These are phyloP conservation scores for Ophraella communa DNA, from an alignment of 2,888 invertebrate genomes.

Conservation along the genomic window DNA sequence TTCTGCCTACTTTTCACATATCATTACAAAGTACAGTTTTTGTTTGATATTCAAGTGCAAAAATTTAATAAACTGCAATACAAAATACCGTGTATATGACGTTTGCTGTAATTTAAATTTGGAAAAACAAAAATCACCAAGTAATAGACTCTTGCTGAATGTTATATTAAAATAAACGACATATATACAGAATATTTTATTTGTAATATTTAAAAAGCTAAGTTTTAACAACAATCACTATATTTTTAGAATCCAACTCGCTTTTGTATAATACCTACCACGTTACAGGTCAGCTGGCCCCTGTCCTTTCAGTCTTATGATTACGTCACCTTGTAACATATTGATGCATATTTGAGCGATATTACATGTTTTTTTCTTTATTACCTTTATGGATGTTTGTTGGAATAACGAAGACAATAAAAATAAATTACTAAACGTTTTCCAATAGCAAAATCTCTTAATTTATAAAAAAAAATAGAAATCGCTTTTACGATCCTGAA, in stretches of 20 bases:
- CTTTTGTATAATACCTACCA: background rate
- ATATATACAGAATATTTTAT: background rate
- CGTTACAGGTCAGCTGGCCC: constrained; percentile 3
- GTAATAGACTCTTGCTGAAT: too few species aligned
- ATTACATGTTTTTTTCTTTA: background rate
- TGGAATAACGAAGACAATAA: too few species aligned
- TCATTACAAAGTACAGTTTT: background rate
- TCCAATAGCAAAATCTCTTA: too few species aligned
- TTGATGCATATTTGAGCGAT: background rate
- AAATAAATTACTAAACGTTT: too few species aligned
- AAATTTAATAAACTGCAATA: background rate
- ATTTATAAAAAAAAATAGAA: too few species aligned
- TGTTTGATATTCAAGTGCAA: background rate
- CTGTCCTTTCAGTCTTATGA: constrained; percentile 2
- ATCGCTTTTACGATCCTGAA: too few species aligned
- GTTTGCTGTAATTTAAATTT: background rate
- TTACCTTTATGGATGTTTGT: background rate
- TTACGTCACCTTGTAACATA: background rate
- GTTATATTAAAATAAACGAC: background rate
- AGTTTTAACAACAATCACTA: background rate
- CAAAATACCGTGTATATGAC: background rate
- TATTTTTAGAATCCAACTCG: background rate
- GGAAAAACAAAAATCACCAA: too few species aligned
- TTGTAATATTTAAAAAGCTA: background rate
- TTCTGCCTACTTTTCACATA: background rate